These are phyloP conservation scores for Caiman crocodilus DNA, from an alignment of 2,797 vertebrate species.

Conservation along the genomic window DNA sequence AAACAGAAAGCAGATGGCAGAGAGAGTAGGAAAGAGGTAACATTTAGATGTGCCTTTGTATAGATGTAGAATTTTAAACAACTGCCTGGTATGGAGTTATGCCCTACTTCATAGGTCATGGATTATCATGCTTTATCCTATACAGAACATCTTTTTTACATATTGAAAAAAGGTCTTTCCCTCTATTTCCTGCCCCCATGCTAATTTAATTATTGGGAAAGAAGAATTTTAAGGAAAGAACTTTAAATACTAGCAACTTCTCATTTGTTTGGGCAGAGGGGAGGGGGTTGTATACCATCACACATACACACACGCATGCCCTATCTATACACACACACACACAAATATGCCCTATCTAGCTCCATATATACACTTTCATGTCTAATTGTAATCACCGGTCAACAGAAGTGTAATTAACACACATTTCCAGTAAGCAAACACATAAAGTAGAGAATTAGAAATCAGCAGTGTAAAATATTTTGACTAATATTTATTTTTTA, in stretches of 20 bases:
- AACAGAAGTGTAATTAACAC: not conserved
- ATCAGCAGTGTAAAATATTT: not conserved
- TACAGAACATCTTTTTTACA: not conserved
- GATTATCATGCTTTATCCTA: not conserved
- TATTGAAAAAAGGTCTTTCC: not conserved
- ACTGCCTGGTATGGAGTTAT: not conserved
- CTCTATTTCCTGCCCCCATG: not conserved
- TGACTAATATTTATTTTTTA: not conserved
- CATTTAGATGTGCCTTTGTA: not conserved
- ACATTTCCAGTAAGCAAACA: not conserved
- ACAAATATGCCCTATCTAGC: too few relatives aligned
- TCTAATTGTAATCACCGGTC: not conserved
- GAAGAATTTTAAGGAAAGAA: not conserved
- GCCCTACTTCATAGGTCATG: not conserved
- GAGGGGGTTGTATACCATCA: not conserved
- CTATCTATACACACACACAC: not conserved
- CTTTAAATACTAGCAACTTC: not conserved
- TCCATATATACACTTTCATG: not conserved
- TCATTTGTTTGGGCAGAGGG: not conserved
- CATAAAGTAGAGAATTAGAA: fast-evolving
- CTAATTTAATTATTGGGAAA: conserved; percentile 11
- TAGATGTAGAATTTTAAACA: not conserved
- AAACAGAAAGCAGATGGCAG: not conserved
- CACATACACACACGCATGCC: fast-evolving
- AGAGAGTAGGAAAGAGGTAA: not conserved